Percentiles rank a stretch among this genome's conserved stretches.
phyloP scores from a whole-genome alignment of 2,797 vertebrate species.

The Echeneis naucrates region DNA sequence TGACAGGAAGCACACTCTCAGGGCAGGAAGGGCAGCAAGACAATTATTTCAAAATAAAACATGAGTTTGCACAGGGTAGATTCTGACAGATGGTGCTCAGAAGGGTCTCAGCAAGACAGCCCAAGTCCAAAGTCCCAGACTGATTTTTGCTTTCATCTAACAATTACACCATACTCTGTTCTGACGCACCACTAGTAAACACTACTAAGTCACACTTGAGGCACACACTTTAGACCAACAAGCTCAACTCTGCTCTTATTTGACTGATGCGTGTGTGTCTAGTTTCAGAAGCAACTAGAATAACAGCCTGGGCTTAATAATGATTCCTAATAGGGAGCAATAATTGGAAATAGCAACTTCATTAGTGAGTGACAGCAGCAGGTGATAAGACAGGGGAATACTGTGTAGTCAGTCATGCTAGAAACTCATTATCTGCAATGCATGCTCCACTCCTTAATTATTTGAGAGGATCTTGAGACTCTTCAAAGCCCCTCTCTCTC shows the following conservation, averaged over 20 bases:
- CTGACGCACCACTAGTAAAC: background rate
- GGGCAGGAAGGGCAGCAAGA: too few relatives aligned
- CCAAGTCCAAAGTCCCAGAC: too few relatives aligned
- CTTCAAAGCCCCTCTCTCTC: slow-evolving; percentile 32
- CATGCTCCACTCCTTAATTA: slow-evolving; percentile 78
- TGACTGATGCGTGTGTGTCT: slow-evolving; percentile 29
- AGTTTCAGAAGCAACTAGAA: slow-evolving; percentile 55
- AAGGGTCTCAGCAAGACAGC: too few relatives aligned
- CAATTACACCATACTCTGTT: background rate
- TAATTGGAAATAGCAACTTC: slow-evolving; percentile 86
- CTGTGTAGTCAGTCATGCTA: slow-evolving; percentile 75
- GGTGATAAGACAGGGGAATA: slow-evolving; percentile 84
- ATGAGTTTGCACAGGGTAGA: too few relatives aligned
- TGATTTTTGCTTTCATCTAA: too few relatives aligned
- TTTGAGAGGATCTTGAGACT: slow-evolving; percentile 70
- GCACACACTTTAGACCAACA: background rate
- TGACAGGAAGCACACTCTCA: too few relatives aligned
- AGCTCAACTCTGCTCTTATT: background rate
- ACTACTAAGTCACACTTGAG: background rate
- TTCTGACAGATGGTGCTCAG: too few relatives aligned
- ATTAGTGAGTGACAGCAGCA: slow-evolving; percentile 84
- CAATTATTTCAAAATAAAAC: too few relatives aligned
- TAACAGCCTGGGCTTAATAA: slow-evolving; percentile 73
- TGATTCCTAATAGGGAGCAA: slow-evolving; percentile 79
- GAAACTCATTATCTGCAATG: slow-evolving; percentile 82